Base-by-base conservation (phyloP, 1,140 invertebrate species). In the Cydia amplana region DNA sequence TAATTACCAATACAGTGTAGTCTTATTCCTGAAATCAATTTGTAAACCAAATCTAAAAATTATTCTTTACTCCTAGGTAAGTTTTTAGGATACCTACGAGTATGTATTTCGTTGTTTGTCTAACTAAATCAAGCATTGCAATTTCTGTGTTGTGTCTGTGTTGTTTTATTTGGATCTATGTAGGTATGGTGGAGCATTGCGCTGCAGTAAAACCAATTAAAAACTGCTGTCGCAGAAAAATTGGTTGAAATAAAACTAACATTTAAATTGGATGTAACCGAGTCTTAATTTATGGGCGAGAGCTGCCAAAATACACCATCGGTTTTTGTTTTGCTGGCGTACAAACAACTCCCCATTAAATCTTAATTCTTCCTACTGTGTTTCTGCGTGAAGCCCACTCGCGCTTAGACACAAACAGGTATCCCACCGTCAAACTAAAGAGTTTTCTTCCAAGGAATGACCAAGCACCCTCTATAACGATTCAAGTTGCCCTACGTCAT, bases 221-320 rank as follows among this genome's bases (percentile, higher is more conserved):
- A 28, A 60, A 60, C n/a, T 51, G 51, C 16, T 10, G n/a, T 60
- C 51, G 49, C 49, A 3, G 6, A 20, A 20, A 6, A 60, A 60
- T 60, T 16, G 51, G 51, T 23, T 9, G 51, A 60, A 60, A 60
- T 60, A 60, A 23, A 6, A 60, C 49, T 0, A 51, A 51, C 49
- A 20, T 60, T 51, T 60, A 60, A 60, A 20, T 60, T 60, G 51
- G 51, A 60, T 10, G 51, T n/a, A 51, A 51, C 46, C 4, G 12
- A 60, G 51, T 18, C 16, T 9, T 60, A 20, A 60, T 20, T 60
- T 60, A 60, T 60, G 51, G n/a, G 51, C 51, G 7, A 60, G 51
- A 20, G 51, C 7, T 60, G 51, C 51, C 51, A 60, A 60, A 60
- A 60, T 60, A 60, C 16, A 20, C 51, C 51, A 60, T n/a, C 16